Evolutionary conservation across 2,797 vertebrate species (phyloP).

Genomic region (Eulemur albifrons): DNA sequence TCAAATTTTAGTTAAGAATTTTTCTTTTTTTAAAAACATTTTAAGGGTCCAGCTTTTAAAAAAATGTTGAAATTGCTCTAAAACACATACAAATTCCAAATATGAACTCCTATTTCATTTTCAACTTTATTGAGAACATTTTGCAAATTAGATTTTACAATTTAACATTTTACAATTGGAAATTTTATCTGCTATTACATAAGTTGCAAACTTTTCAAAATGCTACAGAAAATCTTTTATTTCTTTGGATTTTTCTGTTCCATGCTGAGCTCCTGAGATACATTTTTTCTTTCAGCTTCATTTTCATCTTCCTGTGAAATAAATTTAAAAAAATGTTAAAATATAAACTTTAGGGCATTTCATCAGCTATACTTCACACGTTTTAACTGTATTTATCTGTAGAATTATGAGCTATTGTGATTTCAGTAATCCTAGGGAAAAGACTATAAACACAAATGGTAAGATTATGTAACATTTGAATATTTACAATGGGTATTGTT

Average conservation of each 20-base stretch:
- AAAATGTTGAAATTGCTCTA: conserved; percentile 74
- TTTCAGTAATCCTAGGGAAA: conserved; percentile 20
- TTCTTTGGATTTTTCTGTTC: conserved; percentile 90
- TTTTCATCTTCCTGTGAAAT: conserved; percentile 92
- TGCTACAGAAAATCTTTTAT: conserved; percentile 78
- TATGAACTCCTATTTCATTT: conserved; percentile 80
- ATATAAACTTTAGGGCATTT: conserved; percentile 33
- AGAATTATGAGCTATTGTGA: neutral
- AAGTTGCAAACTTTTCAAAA: conserved; percentile 79
- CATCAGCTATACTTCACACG: neutral
- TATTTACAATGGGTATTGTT: conserved; percentile 7
- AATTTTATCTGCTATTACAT: conserved; percentile 81
- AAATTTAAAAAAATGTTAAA: conserved; percentile 82
- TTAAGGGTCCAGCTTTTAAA: conserved; percentile 56
- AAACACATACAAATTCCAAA: conserved; percentile 80
- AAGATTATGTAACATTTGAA: conserved; percentile 61
- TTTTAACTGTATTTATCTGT: conserved; percentile 1
- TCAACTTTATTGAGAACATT: conserved; percentile 86
- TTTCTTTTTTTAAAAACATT: conserved; percentile 26
- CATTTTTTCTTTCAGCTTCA: conserved; percentile 85
- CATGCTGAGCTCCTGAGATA: conserved; percentile 87
- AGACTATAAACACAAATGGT: neutral
- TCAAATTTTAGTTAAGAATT: conserved; percentile 43
- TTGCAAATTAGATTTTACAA: conserved; percentile 79
- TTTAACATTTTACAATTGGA: conserved; percentile 84